Base-by-base conservation (phyloP, 1,140 invertebrate species). In the Drosophila rufa region DNA sequence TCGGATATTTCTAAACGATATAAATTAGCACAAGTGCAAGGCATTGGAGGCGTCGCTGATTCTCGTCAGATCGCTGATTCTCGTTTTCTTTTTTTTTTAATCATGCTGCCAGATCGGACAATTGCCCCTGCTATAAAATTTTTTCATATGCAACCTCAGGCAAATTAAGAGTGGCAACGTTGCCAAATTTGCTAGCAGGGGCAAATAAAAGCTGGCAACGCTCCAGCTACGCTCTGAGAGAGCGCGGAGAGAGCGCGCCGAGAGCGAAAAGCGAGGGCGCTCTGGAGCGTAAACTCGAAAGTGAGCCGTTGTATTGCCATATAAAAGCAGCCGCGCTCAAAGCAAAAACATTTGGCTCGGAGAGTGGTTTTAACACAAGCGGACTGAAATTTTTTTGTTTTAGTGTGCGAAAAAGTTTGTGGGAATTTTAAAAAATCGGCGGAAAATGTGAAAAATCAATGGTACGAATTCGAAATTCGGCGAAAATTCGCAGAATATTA, bases 361-460 rank as follows among this genome's bases (percentile, higher is more conserved):
- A 56, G 51, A 65, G 55, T 51, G 51, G 43, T 65, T 65, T 36
- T 36, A 91, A 89, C 84, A 92, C 80, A 92, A 92, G 85, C 87
- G 91, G 84, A 92, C 78, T 84, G 78, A 87, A 92, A 76, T 77
- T 78, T 86, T 92, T 92, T 92, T 90, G 84, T 92, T 92, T 91
- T 90, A 92, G 81, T 92, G 83, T 92, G 91, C 91, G 73, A 92
- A 86, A 92, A 92, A 86, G 80, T 90, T 92, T 92, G 47, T 80
- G 81, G 75, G 82, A 92, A 81, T 92, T 90, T 38, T 81, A 12
- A 75, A 80, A 87, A 91, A 87, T 92, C 53, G 70, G 57, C 60
- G 73, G 80, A 91, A 92, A 92, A 92, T 92, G 77, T 86, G 75
- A 92, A 92, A 92, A 92, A 74, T 92, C 70, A 70, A 73, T 83